Evolutionary conservation across 2,888 invertebrate species (phyloP), one percentile per base, ranked within the genome.

Genomic region (Plagodis dolabraria): DNA sequence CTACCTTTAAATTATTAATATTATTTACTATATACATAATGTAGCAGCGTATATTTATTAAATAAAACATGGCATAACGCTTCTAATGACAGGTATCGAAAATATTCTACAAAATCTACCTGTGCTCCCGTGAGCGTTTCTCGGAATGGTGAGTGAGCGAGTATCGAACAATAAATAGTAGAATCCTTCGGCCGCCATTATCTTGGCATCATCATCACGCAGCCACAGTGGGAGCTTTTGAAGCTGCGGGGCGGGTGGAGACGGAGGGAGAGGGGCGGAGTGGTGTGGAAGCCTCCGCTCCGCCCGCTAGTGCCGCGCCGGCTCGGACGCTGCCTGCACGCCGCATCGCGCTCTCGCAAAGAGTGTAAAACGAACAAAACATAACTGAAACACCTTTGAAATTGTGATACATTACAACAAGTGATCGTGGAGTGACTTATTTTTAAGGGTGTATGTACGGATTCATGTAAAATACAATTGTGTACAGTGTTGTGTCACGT

Each of bases 121-220:
- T 80, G 75, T 67, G 67, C 72, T 67, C 68, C 69, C 69, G 71
- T 71, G 71, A 72, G 72, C 72, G 74, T 80, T 83, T 87, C 82
- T 80, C 60, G 72, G 82, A 85, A 85, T 77, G 68, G 77, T 78
- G 77, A 83, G 78, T 83, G 78, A 83, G 78, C 83, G 78, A 79
- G 80, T 80, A 86, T 85, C 80, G 84, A 87, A 90, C 87, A 89
- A 91, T 89, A 91, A 89, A 89, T 91, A 89, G 87, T 83, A 82
- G 83, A 89, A 86, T 88, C 87, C 87, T 86, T 85, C 85, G 85
- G 85, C 84, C 83, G 86, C 88, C 86, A 89, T 92, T 90, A 92
- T 91, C 90, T 87, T 78, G 79, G 86, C 82, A 89, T 87, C 89
- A 91, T 89, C 90, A 88, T 87, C 88, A 86, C 83, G 85, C 85